These are phyloP conservation scores for Bathybates hornii DNA, from an alignment of 2,113 vertebrate genomes.

Conservation along the genomic window DNA sequence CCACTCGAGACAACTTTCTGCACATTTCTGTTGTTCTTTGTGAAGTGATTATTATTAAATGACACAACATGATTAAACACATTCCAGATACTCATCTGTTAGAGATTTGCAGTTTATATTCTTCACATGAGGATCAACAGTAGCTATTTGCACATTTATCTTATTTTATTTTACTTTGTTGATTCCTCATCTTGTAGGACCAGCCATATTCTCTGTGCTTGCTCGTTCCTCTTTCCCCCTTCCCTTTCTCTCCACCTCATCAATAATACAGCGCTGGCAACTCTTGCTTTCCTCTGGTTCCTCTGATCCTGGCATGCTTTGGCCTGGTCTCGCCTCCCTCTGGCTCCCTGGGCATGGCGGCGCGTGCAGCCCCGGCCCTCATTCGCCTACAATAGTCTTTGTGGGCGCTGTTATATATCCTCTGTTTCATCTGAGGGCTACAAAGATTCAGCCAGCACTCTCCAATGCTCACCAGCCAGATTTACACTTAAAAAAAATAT, in stretches of 20 bases:
- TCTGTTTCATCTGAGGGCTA: slow-evolving; percentile 49
- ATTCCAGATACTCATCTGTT: background rate
- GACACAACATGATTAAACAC: background rate
- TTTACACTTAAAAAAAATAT: background rate
- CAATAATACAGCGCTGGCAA: slow-evolving; percentile 63
- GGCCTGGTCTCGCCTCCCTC: slow-evolving; percentile 55
- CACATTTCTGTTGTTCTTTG: background rate
- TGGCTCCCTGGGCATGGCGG: slow-evolving; percentile 49
- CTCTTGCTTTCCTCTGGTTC: slow-evolving; percentile 52
- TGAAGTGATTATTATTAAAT: background rate
- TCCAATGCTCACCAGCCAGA: slow-evolving; percentile 18
- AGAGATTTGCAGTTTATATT: background rate
- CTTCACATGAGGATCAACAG: background rate
- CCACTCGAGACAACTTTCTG: background rate
- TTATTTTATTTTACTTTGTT: background rate
- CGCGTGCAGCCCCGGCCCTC: slow-evolving; percentile 43
- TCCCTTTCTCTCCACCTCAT: slow-evolving; percentile 38
- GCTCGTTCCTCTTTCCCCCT: background rate
- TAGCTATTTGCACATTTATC: background rate
- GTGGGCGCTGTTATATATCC: slow-evolving; percentile 17
- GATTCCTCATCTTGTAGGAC: slow-evolving; percentile 17
- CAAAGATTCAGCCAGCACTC: slow-evolving; percentile 25
- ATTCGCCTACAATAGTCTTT: slow-evolving; percentile 39
- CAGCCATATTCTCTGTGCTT: slow-evolving; percentile 23
- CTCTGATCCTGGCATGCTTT: slow-evolving; percentile 63